Conservation (phyloP, 2,888 invertebrate species). For the Gonocerus acuteangulatus region DNA sequence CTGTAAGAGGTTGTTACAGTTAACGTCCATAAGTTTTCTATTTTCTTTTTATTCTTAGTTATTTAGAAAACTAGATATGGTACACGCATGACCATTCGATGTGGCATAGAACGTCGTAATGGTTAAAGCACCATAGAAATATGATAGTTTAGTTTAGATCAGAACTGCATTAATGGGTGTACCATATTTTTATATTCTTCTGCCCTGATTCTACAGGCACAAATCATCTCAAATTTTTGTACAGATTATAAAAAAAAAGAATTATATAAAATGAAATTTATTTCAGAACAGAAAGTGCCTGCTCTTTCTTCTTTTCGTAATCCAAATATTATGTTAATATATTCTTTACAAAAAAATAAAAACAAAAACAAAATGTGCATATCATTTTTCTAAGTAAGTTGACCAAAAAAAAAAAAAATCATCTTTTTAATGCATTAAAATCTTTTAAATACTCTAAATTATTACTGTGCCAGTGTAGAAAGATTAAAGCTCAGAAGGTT, state of each 20-base stretch:
- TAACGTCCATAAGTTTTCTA: constrained; percentile 20
- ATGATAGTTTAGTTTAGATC: too few species aligned
- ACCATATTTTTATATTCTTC: too few species aligned
- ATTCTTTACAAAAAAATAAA: background rate
- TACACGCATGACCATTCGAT: background rate
- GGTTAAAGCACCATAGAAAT: background rate
- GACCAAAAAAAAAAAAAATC: constrained; percentile 11
- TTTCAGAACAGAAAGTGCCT: constrained; percentile 15
- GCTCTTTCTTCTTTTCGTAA: background rate
- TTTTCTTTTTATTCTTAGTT: constrained; percentile 8
- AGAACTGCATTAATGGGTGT: too few species aligned
- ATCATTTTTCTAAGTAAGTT: constrained; percentile 21
- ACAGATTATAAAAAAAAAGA: too few species aligned
- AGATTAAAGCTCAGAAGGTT: too few species aligned
- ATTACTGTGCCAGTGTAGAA: too few species aligned
- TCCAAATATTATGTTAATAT: background rate
- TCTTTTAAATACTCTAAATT: background rate
- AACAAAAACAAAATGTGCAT: constrained; percentile 13
- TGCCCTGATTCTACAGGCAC: too few species aligned
- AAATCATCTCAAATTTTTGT: too few species aligned
- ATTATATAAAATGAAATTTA: background rate
- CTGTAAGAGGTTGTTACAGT: constrained; percentile 26
- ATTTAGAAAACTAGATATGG: constrained; percentile 6
- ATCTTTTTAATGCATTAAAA: background rate
- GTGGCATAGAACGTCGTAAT: background rate